Conservation (phyloP, 2,888 invertebrate genomes). For the Sinopyrophorus schimmeli region DNA sequence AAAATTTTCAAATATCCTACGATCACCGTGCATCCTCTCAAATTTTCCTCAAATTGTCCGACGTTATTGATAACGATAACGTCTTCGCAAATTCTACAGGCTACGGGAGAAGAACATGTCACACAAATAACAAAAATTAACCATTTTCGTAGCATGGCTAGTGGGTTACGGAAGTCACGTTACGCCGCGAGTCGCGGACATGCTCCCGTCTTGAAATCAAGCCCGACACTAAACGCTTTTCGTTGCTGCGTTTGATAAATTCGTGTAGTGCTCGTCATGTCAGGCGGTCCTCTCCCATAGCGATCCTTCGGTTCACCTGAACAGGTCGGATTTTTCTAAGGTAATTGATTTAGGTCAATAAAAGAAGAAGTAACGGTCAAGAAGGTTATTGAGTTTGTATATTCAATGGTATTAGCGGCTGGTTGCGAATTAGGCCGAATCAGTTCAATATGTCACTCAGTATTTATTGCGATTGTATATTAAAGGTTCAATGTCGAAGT, state of each 20-base stretch:
- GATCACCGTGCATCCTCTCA: slow-evolving; percentile 73
- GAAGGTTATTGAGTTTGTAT: background rate
- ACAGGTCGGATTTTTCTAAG: slow-evolving; percentile 10
- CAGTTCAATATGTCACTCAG: slow-evolving; percentile 8
- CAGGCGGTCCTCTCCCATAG: slow-evolving; percentile 7
- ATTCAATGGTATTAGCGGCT: background rate
- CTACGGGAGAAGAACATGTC: slow-evolving; percentile 5
- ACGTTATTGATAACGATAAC: slow-evolving; percentile 63
- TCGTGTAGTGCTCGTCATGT: slow-evolving; percentile 16
- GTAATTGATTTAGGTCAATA: slow-evolving; percentile 6
- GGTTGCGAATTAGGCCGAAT: slow-evolving; percentile 1
- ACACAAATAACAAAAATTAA: slow-evolving; percentile 18
- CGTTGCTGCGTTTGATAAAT: slow-evolving; percentile 25
- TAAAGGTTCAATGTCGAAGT: slow-evolving; percentile 7
- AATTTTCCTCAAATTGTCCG: slow-evolving; percentile 49
- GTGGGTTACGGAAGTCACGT: too few relatives aligned
- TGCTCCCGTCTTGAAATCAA: slow-evolving; percentile 22
- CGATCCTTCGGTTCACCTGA: slow-evolving; percentile 6
- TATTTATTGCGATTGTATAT: slow-evolving; percentile 4
- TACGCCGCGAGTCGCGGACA: slow-evolving; percentile 28
- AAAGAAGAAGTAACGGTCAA: background rate
- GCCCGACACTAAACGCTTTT: slow-evolving; percentile 26
- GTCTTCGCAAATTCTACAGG: slow-evolving; percentile 58
- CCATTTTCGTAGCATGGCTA: slow-evolving; percentile 28
- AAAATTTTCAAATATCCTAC: slow-evolving; percentile 77